phyloP scores from a whole-genome alignment of 2,797 vertebrate genomes.

The Carapus acus region DNA sequence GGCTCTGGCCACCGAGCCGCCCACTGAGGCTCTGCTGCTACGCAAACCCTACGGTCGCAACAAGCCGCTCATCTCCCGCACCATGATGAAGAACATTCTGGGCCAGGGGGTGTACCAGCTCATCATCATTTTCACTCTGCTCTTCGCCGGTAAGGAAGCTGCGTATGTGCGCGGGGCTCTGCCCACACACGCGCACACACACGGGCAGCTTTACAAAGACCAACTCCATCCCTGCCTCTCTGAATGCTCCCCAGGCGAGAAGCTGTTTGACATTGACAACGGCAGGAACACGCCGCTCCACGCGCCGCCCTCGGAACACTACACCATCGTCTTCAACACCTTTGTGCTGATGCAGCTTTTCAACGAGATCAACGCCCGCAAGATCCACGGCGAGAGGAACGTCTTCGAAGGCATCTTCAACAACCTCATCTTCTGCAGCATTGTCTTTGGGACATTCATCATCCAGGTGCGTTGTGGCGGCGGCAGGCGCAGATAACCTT shows the following conservation, averaged over 20 bases:
- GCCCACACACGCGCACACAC: background rate
- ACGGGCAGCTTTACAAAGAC: background rate
- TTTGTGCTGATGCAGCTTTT: slow-evolving; percentile 99
- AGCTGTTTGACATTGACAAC: slow-evolving; percentile 90
- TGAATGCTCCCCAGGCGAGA: slow-evolving; percentile 78
- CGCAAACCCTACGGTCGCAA: slow-evolving; percentile 97
- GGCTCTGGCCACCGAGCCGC: slow-evolving; percentile 96
- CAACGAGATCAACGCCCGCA: slow-evolving; percentile 97
- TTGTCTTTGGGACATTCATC: slow-evolving; percentile 93
- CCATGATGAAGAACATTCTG: slow-evolving; percentile 99
- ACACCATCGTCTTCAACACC: slow-evolving; percentile 98
- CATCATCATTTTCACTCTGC: slow-evolving; percentile 88
- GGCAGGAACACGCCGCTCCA: slow-evolving; percentile 92
- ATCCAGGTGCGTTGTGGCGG: slow-evolving; percentile 85
- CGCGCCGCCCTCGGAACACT: slow-evolving; percentile 95
- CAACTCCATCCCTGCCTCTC: background rate
- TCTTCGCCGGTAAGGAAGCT: slow-evolving; percentile 86
- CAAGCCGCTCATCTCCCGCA: slow-evolving; percentile 97
- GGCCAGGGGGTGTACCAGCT: slow-evolving; percentile 96
- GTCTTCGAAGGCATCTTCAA: slow-evolving; percentile 99
- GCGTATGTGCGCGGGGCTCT: background rate
- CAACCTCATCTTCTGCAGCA: slow-evolving; percentile 94
- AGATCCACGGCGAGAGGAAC: slow-evolving; percentile 98
- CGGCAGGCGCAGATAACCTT: background rate
- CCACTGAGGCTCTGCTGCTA: slow-evolving; percentile 92